These are phyloP conservation scores for Malurus alboscapulatus DNA, from an alignment of 2,113 vertebrate species.

Conservation along the genomic window DNA sequence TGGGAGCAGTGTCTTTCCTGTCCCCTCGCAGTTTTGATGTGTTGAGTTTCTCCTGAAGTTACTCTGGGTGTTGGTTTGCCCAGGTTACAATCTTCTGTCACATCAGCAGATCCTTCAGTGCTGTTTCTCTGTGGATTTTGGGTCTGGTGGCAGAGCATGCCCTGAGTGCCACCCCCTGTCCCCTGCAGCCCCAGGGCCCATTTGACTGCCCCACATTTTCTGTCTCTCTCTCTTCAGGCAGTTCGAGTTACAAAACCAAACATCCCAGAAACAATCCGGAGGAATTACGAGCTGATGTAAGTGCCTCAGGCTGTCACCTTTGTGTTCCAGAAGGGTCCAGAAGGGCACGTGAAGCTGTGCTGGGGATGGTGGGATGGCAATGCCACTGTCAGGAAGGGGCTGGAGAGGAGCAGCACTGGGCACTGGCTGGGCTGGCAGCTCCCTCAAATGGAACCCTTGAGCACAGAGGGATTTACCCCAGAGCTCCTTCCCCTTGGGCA, in stretches of 20 bases:
- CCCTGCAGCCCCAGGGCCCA: not conserved
- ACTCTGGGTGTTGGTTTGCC: not conserved
- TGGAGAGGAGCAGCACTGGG: not conserved
- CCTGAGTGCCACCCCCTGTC: not conserved
- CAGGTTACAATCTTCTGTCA: not conserved
- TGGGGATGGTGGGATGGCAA: fast-evolving
- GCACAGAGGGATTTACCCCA: not conserved
- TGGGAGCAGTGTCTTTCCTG: not conserved
- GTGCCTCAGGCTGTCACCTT: slow-evolving; percentile 51
- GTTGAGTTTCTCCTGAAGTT: not conserved
- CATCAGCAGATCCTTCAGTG: not conserved
- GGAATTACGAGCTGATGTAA: slow-evolving; percentile 98
- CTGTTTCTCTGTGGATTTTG: not conserved
- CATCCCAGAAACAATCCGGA: slow-evolving; percentile 93
- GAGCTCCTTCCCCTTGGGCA: too few species aligned
- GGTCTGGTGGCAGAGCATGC: not conserved
- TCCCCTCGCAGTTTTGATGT: not conserved
- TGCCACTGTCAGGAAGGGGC: not conserved
- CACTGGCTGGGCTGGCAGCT: not conserved
- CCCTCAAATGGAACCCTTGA: not conserved
- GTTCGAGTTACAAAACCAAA: slow-evolving; percentile 97
- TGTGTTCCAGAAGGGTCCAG: not conserved
- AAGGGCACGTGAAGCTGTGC: not conserved
- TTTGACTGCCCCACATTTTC: not conserved
- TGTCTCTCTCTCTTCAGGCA: slow-evolving; percentile 74